Evolutionary conservation across 2,113 vertebrate species (phyloP).

Genomic region (Cranoglanis bouderius): DNA sequence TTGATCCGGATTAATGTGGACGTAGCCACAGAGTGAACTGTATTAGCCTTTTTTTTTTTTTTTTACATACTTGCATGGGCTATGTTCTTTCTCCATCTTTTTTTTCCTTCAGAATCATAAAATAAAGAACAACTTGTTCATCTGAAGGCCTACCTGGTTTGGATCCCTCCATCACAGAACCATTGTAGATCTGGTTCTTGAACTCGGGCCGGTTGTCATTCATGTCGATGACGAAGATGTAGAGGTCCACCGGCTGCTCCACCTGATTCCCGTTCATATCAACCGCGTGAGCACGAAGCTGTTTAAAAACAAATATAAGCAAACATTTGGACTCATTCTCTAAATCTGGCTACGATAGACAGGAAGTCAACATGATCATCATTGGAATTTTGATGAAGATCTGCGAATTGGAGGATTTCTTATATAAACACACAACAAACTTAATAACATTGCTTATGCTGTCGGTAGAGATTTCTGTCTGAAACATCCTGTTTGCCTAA

Average conservation of each 20-base stretch:
- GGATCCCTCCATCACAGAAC: constrained; percentile 93
- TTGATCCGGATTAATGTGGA: too few species aligned
- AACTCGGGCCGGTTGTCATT: constrained; percentile 97
- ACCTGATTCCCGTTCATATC: constrained; percentile 99
- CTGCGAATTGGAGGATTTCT: background rate
- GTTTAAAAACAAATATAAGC: constrained; percentile 28
- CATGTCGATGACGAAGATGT: constrained; percentile 99
- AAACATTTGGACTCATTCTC: too few species aligned
- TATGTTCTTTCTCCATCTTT: background rate
- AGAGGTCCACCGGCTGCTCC: constrained; percentile 97
- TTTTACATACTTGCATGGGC: background rate
- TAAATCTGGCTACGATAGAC: background rate
- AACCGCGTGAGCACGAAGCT: constrained; percentile 94
- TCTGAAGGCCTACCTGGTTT: constrained; percentile 84
- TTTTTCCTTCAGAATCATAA: background rate
- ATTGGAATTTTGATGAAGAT: too few species aligned
- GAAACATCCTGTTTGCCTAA: background rate
- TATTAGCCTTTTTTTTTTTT: too few species aligned
- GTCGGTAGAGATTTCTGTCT: background rate
- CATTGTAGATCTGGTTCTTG: constrained; percentile 92
- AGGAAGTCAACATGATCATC: background rate
- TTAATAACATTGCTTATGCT: background rate
- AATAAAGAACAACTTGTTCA: background rate
- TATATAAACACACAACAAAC: background rate
- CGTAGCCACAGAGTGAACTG: too few species aligned